Evolutionary conservation across 2,797 vertebrate genomes (phyloP), one percentile per base, ranked within the genome.

Genomic region (Sebastes baramenuke): DNA sequence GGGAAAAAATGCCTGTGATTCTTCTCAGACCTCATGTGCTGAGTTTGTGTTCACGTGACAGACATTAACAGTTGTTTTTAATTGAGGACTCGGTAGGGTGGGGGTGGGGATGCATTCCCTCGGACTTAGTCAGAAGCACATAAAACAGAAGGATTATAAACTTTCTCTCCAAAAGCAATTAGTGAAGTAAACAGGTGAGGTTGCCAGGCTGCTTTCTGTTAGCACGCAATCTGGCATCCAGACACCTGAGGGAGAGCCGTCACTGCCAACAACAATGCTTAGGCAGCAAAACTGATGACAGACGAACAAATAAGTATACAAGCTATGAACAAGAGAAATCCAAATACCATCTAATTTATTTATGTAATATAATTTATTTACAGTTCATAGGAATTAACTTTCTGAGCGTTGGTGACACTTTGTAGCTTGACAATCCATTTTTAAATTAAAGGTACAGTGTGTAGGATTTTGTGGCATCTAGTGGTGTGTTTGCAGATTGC

Each of bases 61-160:
- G 80, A 83, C 80, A 88, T 86, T 89, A 92, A 72, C 90, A 92
- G 89, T 93, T 94, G 91, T 88, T 94, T 95, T 92, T 94, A 91
- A 94, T 94, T 92, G 92, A 84, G 81, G 78, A 80, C 81, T 82
- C 70, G 67, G 60, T 67, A 67, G 60, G 60, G 20, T 25, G 52
- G 80, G 66, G 36, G 49, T 36, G 34, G 55, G 81, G 34, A 67
- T 61, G 76, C 93, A 93, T 96, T 96, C 93, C 84, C 91, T 76
- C 76, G 36, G 90, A 77, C 87, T 95, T 93, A 95, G 91, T 95
- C 92, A 96, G 91, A 90, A 92, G 87, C 93, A 88, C 85, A 94
- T 96, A 95, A 96, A 96, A 93, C 84, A 90, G 90, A 93, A 87
- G 88, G 92, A 93, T 95, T 95, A 92, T 94, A 95, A 95, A 95